These are phyloP conservation scores for Drosophila anceps DNA, from an alignment of 2,888 invertebrate genomes.

Conservation along the genomic window DNA sequence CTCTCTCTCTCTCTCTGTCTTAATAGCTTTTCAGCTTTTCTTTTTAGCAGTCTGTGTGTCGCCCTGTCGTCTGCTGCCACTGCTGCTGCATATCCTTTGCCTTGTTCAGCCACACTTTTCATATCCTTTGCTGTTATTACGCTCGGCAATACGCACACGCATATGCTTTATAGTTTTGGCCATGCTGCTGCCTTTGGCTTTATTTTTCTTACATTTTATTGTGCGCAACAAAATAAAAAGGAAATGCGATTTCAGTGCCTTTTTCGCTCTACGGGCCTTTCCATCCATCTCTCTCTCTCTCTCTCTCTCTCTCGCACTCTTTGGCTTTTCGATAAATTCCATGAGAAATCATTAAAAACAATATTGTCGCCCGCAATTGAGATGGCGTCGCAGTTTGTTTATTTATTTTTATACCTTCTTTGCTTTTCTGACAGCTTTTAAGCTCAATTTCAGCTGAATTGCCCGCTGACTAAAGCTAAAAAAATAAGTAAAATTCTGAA, in stretches of 20 bases:
- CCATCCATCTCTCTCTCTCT: background rate
- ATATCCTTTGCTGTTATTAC: conserved; percentile 45
- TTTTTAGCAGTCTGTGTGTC: conserved; percentile 7
- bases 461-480: conserved; percentile 6
- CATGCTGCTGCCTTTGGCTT: conserved; percentile 21
- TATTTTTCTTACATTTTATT: conserved; percentile 28
- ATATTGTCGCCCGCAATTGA: conserved; percentile 71
- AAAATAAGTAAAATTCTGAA: background rate
- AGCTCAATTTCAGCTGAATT: conserved; percentile 24
- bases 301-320: background rate
- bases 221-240: conserved; percentile 47
- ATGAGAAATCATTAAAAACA: conserved; percentile 76
- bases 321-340: conserved; percentile 33
- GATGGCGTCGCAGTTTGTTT: conserved; percentile 61
- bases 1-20: too few relatives aligned
- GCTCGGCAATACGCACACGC: conserved; percentile 49
- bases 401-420: conserved; percentile 51
- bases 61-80: conserved; percentile 12
- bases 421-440: background rate
- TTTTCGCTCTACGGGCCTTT: background rate
- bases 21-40: conserved; percentile 6
- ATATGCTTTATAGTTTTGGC: conserved; percentile 55
- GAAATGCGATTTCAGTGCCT: conserved; percentile 43
- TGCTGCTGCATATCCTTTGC: conserved; percentile 27
- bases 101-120: conserved; percentile 36